These are phyloP conservation scores for Chlorocebus sabaeus DNA, from an alignment of 2,113 vertebrate genomes.

Conservation along the genomic window DNA sequence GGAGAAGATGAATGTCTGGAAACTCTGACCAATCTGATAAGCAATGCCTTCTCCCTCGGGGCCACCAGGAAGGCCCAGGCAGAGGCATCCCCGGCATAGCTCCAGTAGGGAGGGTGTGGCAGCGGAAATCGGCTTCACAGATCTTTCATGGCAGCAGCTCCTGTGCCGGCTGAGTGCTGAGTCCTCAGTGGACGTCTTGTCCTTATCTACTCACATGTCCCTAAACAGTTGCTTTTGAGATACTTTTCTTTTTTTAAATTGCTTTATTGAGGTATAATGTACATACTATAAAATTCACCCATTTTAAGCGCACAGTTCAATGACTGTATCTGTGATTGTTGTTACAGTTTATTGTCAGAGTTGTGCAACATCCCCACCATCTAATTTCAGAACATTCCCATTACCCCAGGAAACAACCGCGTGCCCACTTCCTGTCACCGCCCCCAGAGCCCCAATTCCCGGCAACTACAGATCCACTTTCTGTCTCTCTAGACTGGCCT, in stretches of 20 bases:
- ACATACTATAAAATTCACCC: neutral
- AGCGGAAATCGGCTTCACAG: neutral
- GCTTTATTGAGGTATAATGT: neutral
- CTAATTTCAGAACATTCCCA: neutral
- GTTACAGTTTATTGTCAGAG: neutral
- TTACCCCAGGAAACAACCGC: neutral
- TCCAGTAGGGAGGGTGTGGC: neutral
- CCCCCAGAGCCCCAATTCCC: no score
- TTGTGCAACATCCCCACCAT: neutral
- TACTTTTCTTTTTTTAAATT: neutral
- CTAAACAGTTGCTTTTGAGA: neutral
- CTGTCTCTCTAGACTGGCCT: neutral
- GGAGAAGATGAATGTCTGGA: neutral
- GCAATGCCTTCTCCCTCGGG: rapidly evolving
- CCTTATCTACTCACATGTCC: neutral
- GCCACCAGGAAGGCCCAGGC: neutral
- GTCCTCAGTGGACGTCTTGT: neutral
- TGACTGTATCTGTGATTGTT: neutral
- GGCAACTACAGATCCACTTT: neutral
- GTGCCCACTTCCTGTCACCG: neutral
- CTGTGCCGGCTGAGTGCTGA: rapidly evolving
- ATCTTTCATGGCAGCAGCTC: rapidly evolving
- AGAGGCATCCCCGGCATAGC: neutral
- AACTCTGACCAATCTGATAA: neutral
- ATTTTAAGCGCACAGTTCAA: neutral